These are phyloP conservation scores for Actenoides hombroni DNA, from an alignment of 2,113 vertebrate genomes.

Conservation along the genomic window DNA sequence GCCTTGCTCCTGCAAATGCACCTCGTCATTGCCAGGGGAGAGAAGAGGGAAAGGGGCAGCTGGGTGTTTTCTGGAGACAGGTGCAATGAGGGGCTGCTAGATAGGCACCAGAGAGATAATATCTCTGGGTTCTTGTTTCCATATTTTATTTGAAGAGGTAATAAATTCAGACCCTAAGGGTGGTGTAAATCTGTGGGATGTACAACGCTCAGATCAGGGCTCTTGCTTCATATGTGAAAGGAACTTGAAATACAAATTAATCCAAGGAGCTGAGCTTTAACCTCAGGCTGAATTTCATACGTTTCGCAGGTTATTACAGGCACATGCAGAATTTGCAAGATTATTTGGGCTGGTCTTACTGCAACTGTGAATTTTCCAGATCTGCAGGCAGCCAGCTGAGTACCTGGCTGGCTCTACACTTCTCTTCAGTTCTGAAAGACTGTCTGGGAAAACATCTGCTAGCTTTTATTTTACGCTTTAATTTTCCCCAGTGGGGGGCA, in stretches of 20 bases:
- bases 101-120: fast-evolving
- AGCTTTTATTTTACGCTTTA: neutral
- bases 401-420: neutral
- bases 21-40: fast-evolving
- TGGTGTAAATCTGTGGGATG: neutral
- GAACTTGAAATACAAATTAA: neutral
- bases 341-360: neutral
- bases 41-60: neutral
- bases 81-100: neutral
- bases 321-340: neutral
- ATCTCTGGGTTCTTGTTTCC: neutral
- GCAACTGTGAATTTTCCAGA: neutral
- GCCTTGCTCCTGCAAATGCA: fast-evolving
- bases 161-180: neutral
- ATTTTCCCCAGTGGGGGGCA: neutral
- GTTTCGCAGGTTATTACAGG: neutral
- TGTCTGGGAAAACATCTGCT: neutral
- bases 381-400: neutral
- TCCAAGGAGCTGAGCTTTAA: neutral
- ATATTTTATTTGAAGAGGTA: neutral
- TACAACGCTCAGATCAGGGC: neutral
- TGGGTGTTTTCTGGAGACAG: neutral
- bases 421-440: neutral
- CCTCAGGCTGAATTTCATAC: neutral
- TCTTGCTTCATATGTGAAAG: neutral